A percentile compares a stretch with the other conserved stretches of the same genome.
Conservation (phyloP, 2,888 invertebrate species). For the Neoaliturus tenellus region DNA sequence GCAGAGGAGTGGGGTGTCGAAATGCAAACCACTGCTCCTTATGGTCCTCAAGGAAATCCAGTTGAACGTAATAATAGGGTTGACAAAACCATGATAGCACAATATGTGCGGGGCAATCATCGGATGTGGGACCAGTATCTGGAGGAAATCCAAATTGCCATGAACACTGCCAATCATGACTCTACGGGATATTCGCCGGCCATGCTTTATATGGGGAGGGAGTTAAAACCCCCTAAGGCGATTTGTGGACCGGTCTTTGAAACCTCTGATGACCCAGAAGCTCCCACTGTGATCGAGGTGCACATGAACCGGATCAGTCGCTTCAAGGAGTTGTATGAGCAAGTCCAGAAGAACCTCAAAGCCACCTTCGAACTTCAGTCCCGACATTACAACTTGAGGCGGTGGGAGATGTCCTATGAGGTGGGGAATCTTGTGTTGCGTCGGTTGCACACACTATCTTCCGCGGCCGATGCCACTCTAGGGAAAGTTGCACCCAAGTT, state of each 20-base stretch:
- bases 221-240: neutral
- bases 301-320: neutral
- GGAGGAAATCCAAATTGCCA: neutral
- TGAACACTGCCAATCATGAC: neutral
- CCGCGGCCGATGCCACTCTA: neutral
- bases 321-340: neutral
- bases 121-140: too few species aligned
- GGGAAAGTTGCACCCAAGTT: neutral
- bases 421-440: neutral
- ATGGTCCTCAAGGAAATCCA: neutral
- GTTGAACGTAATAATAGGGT: neutral
- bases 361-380: neutral
- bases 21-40: neutral
- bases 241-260: neutral
- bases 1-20: neutral
- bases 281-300: neutral
- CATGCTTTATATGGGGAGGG: too few species aligned
- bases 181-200: neutral
- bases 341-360: neutral
- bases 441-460: neutral
- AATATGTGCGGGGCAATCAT: neutral
- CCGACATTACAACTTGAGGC: neutral
- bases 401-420: neutral
- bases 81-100: neutral
- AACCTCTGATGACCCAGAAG: neutral